Conservation (phyloP, 1,140 invertebrate genomes). For the Cryptotermes secundus region DNA sequence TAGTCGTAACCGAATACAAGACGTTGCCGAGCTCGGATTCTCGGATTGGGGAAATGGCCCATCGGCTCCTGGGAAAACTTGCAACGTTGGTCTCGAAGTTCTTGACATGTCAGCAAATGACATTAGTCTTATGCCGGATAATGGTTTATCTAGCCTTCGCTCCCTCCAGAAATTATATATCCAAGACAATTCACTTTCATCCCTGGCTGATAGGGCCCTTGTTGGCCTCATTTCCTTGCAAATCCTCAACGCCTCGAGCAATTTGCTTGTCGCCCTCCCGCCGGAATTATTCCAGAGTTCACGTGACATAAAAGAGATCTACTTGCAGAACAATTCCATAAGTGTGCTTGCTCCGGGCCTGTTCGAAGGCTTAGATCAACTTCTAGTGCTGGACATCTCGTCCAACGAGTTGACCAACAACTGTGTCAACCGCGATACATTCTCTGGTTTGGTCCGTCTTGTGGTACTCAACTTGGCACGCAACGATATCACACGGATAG, state of each 20-base stretch:
- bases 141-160: constrained; percentile 65
- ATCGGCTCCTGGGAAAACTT: constrained; percentile 53
- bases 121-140: constrained; percentile 65
- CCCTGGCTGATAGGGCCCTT: constrained; percentile 69
- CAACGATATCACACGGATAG: constrained; percentile 70
- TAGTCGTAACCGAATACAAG: constrained; percentile 75
- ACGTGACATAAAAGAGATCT: constrained; percentile 65
- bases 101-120: constrained; percentile 76
- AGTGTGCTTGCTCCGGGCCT: constrained; percentile 72
- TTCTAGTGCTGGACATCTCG: constrained; percentile 76
- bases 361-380: constrained; percentile 70
- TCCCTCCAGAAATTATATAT: constrained; percentile 64
- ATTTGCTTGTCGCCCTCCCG: constrained; percentile 70
- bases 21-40: constrained; percentile 69
- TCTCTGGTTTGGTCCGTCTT: constrained; percentile 68
- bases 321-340: constrained; percentile 79
- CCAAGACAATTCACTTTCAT: constrained; percentile 71
- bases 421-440: constrained; percentile 77
- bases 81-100: constrained; percentile 63
- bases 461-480: constrained; percentile 73
- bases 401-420: constrained; percentile 73
- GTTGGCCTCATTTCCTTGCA: constrained; percentile 64
- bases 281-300: constrained; percentile 71
- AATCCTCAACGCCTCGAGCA: constrained; percentile 74
- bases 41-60: constrained; percentile 58